Evolutionary conservation across 2,113 vertebrate genomes (phyloP).

Genomic region (Ptyas mucosa): DNA sequence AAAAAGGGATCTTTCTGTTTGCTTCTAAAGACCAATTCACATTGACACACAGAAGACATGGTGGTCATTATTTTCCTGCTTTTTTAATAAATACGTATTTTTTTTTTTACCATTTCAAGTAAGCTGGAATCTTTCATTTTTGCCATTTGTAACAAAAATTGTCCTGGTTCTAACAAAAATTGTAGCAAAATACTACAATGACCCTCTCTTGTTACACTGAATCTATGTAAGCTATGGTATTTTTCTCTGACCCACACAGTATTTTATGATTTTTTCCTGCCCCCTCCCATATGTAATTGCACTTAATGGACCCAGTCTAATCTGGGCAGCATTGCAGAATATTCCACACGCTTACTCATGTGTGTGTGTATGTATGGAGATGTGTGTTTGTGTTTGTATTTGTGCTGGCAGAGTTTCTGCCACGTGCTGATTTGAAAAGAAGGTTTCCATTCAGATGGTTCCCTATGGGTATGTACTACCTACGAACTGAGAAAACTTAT

Average conservation of each 20-base stretch:
- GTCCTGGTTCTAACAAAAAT: not conserved
- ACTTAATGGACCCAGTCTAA: not conserved
- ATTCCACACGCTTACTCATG: not conserved
- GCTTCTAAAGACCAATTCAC: not conserved
- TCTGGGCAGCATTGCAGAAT: not conserved
- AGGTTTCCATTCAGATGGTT: not conserved
- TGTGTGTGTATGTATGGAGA: not conserved
- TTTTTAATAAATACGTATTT: not conserved
- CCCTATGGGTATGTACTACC: not conserved
- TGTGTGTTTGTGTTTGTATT: not conserved
- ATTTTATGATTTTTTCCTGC: not conserved
- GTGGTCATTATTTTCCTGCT: not conserved
- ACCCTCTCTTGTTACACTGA: not conserved
- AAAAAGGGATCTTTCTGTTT: not conserved
- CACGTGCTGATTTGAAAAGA: not conserved
- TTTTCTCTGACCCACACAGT: not conserved
- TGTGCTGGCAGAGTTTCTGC: not conserved
- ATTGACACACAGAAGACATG: not conserved
- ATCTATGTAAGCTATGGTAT: no score
- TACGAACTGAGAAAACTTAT: not conserved
- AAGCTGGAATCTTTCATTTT: not conserved
- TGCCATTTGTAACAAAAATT: not conserved
- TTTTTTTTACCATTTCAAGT: not conserved
- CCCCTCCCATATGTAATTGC: not conserved
- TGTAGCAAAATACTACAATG: not conserved